phyloP scores from a whole-genome alignment of 2,113 vertebrate species.

The Leuciscus idus region DNA sequence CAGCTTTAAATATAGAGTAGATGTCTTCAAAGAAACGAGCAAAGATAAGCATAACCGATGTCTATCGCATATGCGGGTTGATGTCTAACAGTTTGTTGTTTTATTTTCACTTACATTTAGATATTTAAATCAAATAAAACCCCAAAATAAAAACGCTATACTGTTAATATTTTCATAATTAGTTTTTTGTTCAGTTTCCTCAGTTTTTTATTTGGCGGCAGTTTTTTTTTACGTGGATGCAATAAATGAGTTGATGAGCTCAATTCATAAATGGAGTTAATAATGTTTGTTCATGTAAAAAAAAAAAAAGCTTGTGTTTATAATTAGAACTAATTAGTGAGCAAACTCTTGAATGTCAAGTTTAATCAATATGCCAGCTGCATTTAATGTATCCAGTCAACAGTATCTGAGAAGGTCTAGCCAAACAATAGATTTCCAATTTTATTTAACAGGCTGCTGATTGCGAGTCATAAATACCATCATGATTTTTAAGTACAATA shows the following conservation, averaged over 20 bases:
- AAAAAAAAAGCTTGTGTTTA: constrained; percentile 15
- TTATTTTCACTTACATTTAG: too few species aligned
- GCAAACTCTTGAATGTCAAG: constrained; percentile 11
- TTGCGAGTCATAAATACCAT: neutral
- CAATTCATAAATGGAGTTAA: neutral
- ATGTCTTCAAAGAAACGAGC: too few species aligned
- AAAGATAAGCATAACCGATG: too few species aligned
- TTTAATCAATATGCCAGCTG: neutral
- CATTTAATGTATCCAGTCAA: neutral
- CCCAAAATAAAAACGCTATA: too few species aligned
- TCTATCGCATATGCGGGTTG: too few species aligned
- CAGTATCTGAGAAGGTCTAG: neutral
- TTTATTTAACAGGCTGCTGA: neutral
- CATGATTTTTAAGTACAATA: neutral
- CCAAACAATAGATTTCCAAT: neutral
- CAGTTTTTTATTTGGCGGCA: neutral
- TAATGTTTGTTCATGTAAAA: neutral
- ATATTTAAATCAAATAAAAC: too few species aligned
- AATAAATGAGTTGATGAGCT: too few species aligned
- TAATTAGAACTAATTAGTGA: neutral
- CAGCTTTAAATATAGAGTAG: too few species aligned
- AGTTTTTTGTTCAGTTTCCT: neutral
- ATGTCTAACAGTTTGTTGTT: too few species aligned
- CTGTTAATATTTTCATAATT: too few species aligned
- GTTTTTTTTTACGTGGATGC: neutral